These are phyloP conservation scores for Thyatira batis DNA, from an alignment of 2,888 invertebrate genomes.

Conservation along the genomic window DNA sequence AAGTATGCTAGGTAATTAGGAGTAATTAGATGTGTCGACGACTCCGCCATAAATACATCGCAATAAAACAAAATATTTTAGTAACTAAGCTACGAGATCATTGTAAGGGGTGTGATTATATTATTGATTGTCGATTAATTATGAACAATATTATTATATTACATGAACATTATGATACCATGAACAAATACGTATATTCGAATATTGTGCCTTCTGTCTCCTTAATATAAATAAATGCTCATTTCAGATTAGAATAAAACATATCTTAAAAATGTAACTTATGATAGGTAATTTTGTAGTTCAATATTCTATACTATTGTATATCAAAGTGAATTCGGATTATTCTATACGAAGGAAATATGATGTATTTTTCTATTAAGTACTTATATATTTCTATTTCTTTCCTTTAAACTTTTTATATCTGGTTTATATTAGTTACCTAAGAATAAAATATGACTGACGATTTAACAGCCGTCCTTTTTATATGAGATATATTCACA, in stretches of 20 bases:
- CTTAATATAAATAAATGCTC: slow-evolving; percentile 53
- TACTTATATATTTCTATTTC: slow-evolving; percentile 41
- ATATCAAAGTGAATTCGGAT: slow-evolving; percentile 22
- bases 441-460: slow-evolving; percentile 39
- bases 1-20: slow-evolving; percentile 51
- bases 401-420: slow-evolving; percentile 31
- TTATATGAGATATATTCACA: slow-evolving; percentile 22
- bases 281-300: slow-evolving; percentile 31
- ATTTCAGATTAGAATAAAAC: slow-evolving; percentile 47
- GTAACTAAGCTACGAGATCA: slow-evolving; percentile 8
- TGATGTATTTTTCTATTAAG: slow-evolving; percentile 42
- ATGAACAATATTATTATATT: slow-evolving; percentile 16
- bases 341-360: slow-evolving; percentile 27
- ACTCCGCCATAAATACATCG: slow-evolving; percentile 79
- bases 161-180: slow-evolving; percentile 30
- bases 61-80: slow-evolving; percentile 22
- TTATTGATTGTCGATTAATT: slow-evolving; percentile 9
- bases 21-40: slow-evolving; percentile 52
- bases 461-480: slow-evolving; percentile 47
- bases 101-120: background rate
- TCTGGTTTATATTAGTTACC: slow-evolving; percentile 2
- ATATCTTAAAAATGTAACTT: slow-evolving; percentile 43
- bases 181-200: slow-evolving; percentile 48
- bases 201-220: slow-evolving; percentile 54
- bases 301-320: slow-evolving; percentile 38